Evolutionary conservation across 2,888 invertebrate species (phyloP).

Genomic region (Cryptophagus acutangulus): DNA sequence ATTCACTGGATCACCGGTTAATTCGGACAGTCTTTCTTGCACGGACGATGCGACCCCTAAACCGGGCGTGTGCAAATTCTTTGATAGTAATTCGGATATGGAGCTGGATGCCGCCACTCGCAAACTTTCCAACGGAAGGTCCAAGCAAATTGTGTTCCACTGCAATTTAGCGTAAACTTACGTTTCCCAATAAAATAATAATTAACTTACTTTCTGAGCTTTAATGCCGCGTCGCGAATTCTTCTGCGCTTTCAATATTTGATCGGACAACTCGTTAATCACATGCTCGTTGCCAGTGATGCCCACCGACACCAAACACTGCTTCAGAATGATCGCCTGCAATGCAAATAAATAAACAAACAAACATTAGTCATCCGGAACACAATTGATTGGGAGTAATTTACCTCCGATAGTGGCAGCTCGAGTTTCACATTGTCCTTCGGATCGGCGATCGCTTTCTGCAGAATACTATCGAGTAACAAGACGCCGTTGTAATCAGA

Average conservation of each 20-base stretch:
- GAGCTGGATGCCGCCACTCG: constrained; percentile 75
- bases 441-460: constrained; percentile 70
- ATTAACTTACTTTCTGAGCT: constrained; percentile 72
- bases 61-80: constrained; percentile 79
- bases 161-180: constrained; percentile 47
- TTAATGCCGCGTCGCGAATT: constrained; percentile 80
- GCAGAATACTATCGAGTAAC: constrained; percentile 81
- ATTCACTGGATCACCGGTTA: constrained; percentile 53
- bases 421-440: constrained; percentile 80
- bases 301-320: constrained; percentile 71
- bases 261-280: constrained; percentile 69
- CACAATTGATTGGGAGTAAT: too few species aligned
- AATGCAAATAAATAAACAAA: too few species aligned
- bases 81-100: constrained; percentile 75
- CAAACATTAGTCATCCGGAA: constrained; percentile 3
- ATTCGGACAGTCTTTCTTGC: constrained; percentile 77
- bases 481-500: constrained; percentile 89
- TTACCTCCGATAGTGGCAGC: constrained; percentile 81
- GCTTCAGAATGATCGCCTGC: constrained; percentile 75
- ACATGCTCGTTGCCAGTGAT: constrained; percentile 67
- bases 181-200: constrained; percentile 5
- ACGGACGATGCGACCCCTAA: constrained; percentile 86
- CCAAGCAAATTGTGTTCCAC: constrained; percentile 89
- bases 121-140: constrained; percentile 72
- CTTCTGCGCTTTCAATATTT: constrained; percentile 66